phyloP scores from a whole-genome alignment of 2,797 vertebrate species.

The Sorex maritimensis region DNA sequence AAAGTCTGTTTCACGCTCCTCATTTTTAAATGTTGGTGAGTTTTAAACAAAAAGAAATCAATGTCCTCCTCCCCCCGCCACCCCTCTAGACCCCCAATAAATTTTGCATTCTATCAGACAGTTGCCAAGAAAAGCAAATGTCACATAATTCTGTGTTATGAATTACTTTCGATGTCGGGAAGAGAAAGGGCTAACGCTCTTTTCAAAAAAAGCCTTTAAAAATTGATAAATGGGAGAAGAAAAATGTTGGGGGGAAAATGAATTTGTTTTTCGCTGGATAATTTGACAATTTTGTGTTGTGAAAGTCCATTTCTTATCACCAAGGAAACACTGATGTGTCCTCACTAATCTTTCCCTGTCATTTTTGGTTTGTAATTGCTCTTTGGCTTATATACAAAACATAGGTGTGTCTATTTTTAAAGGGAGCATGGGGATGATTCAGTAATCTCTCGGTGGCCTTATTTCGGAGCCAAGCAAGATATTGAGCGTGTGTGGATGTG shows the following conservation, averaged over 20 bases:
- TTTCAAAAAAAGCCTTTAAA: slow-evolving; percentile 62
- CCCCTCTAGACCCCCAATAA: background rate
- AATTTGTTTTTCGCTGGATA: slow-evolving; percentile 62
- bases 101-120: slow-evolving; percentile 6
- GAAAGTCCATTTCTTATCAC: slow-evolving; percentile 55
- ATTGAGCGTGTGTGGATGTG: slow-evolving; percentile 2
- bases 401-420: slow-evolving; percentile 37
- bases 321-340: slow-evolving; percentile 50
- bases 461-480: slow-evolving; percentile 43
- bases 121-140: slow-evolving; percentile 74
- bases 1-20: slow-evolving; percentile 25
- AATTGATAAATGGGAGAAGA: slow-evolving; percentile 58
- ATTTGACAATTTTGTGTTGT: slow-evolving; percentile 57
- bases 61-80: background rate
- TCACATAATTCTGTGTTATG: slow-evolving; percentile 54
- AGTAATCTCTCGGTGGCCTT: background rate
- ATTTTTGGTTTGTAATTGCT: slow-evolving; percentile 62
- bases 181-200: slow-evolving; percentile 30
- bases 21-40: slow-evolving; percentile 1
- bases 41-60: slow-evolving; percentile 64
- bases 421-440: slow-evolving; percentile 28
- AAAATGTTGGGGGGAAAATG: slow-evolving; percentile 39
- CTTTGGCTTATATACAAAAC: slow-evolving; percentile 22
- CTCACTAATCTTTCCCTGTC: slow-evolving; percentile 44
- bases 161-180: slow-evolving; percentile 33